These are phyloP conservation scores for Abrostola tripartita DNA, from an alignment of 2,888 invertebrate genomes.

Conservation along the genomic window DNA sequence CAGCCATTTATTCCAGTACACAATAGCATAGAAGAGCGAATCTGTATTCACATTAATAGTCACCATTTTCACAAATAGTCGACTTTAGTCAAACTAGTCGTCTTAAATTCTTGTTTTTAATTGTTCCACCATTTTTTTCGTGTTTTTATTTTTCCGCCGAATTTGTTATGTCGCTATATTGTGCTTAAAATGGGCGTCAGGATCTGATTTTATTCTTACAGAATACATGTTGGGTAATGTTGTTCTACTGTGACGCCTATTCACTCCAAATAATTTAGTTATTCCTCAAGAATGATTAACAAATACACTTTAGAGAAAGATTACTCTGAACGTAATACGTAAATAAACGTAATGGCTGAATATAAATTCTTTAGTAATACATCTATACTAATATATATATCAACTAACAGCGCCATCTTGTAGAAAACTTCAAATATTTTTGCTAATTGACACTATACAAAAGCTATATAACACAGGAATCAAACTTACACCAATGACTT, in stretches of 20 bases:
- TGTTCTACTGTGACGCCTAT: too few species aligned
- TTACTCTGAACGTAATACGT: too few species aligned
- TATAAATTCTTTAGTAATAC: constrained; percentile 7
- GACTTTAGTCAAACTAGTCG: constrained; percentile 13
- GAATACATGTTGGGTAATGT: too few species aligned
- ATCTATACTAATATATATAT: constrained; percentile 10
- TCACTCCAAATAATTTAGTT: too few species aligned
- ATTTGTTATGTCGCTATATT: too few species aligned
- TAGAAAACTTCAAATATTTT: constrained; percentile 21
- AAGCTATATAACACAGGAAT: constrained; percentile 14
- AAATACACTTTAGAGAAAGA: too few species aligned
- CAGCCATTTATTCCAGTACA: neutral
- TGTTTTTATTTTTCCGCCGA: too few species aligned
- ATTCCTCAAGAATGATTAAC: too few species aligned
- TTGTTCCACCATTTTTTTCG: neutral
- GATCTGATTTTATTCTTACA: too few species aligned
- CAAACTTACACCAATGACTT: neutral
- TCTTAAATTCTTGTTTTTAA: constrained; percentile 2
- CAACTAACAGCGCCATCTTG: constrained; percentile 24
- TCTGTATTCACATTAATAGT: neutral
- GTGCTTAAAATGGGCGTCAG: too few species aligned
- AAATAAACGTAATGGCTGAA: constrained; percentile 3
- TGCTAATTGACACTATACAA: constrained; percentile 47
- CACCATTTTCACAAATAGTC: constrained; percentile 4
- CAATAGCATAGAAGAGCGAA: constrained; percentile 17